Conservation (phyloP, 1,140 invertebrate species). For the Adoxophyes honmai region DNA sequence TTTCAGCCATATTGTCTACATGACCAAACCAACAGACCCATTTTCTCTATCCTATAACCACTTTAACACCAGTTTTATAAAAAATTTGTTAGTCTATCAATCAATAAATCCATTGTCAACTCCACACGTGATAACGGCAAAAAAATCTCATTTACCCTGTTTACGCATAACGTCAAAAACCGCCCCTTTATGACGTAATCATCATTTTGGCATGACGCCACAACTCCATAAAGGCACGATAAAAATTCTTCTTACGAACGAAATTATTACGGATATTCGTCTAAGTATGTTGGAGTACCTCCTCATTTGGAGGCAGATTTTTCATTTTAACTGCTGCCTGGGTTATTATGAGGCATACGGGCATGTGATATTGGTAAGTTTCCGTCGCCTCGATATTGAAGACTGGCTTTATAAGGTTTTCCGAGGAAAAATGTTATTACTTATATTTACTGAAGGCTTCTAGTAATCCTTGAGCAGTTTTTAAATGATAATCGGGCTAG, state of each 20-base stretch:
- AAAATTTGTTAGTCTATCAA: no score
- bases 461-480: no score
- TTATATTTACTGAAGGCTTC: no score
- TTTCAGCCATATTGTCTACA: no score
- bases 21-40: no score
- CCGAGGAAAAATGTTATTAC: no score
- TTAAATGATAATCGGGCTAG: no score
- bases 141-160: constrained; percentile 12
- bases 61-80: no score
- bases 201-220: constrained; percentile 8
- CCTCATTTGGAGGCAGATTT: not conserved
- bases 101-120: not conserved
- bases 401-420: no score
- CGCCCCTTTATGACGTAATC: constrained; percentile 5
- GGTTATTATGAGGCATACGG: not conserved
- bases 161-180: constrained; percentile 1
- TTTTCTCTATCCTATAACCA: no score
- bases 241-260: constrained; percentile 1
- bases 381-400: no score
- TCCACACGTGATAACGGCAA: not conserved
- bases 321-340: constrained; percentile 1
- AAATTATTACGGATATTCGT: not conserved
- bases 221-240: constrained; percentile 6
- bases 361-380: no score
- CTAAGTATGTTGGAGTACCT: not conserved